phyloP scores from a whole-genome alignment of 2,888 invertebrate species.

The Acanthosepion esculentum region DNA sequence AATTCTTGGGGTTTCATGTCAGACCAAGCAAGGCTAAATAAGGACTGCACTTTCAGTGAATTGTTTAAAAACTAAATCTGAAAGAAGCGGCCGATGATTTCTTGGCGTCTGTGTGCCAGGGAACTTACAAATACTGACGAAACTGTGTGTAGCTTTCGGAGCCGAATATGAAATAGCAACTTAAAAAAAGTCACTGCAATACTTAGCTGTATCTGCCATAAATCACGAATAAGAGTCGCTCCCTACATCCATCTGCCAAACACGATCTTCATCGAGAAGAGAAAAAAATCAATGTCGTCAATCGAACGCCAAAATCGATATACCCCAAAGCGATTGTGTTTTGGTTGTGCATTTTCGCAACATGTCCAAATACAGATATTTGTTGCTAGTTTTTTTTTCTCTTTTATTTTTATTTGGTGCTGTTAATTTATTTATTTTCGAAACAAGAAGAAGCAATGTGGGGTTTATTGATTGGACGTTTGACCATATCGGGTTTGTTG shows the following conservation, averaged over 20 bases:
- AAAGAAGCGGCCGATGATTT: too few species aligned
- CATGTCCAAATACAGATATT: constrained; percentile 33
- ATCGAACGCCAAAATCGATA: constrained; percentile 14
- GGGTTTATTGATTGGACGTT: not conserved
- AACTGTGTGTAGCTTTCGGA: too few species aligned
- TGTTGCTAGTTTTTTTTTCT: not conserved
- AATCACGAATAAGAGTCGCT: not conserved
- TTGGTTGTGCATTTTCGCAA: not conserved
- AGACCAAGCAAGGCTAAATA: too few species aligned
- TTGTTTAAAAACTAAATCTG: too few species aligned
- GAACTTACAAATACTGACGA: too few species aligned
- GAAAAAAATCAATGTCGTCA: not conserved
- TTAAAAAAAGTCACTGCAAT: not conserved
- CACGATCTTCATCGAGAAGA: not conserved
- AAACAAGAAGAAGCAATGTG: not conserved
- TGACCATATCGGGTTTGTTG: not conserved
- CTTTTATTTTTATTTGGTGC: not conserved
- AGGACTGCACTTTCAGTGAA: too few species aligned
- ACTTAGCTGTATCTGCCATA: not conserved
- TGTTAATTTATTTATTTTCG: not conserved
- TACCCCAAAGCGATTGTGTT: not conserved
- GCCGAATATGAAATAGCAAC: too few species aligned
- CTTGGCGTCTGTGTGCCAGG: too few species aligned
- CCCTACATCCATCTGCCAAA: not conserved
- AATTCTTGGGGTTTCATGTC: too few species aligned